Conservation (phyloP, 1,140 invertebrate species). For the Tribolium castaneum region DNA sequence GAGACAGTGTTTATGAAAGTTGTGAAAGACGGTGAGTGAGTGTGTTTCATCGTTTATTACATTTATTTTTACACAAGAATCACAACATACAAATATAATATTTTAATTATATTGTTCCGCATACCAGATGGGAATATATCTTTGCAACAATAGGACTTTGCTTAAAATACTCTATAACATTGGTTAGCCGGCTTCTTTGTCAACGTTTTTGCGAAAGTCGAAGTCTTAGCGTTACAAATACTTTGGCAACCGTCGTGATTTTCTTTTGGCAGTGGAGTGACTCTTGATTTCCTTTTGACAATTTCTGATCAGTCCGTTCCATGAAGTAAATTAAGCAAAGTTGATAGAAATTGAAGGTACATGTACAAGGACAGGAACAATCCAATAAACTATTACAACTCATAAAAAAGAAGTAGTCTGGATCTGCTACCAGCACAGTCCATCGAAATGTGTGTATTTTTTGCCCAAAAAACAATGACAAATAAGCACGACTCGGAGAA, state of each 20-base stretch:
- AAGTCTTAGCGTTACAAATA: conserved; percentile 27
- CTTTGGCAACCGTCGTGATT: conserved; percentile 24
- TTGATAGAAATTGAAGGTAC: conserved; percentile 24
- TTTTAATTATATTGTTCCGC: conserved; percentile 61
- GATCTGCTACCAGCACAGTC: conserved; percentile 50
- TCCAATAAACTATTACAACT: conserved; percentile 13
- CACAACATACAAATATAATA: conserved; percentile 62
- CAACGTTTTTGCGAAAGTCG: conserved; percentile 19
- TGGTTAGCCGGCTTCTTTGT: conserved; percentile 30
- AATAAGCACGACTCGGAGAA: conserved; percentile 33
- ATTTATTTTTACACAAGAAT: conserved; percentile 61
- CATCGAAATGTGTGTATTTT: conserved; percentile 34
- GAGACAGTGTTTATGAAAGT: too few species aligned
- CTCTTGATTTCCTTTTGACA: not conserved
- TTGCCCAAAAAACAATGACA: conserved; percentile 30
- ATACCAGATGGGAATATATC: conserved; percentile 63
- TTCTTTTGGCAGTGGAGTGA: conserved; percentile 21
- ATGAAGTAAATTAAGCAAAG: conserved; percentile 30
- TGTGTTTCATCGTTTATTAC: conserved; percentile 37
- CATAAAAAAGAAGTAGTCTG: conserved; percentile 22
- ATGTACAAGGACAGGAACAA: conserved; percentile 33
- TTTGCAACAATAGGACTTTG: conserved; percentile 46
- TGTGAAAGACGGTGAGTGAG: too few species aligned
- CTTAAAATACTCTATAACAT: conserved; percentile 43
- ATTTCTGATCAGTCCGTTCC: not conserved